Evolutionary conservation across 1,140 invertebrate species (phyloP), one percentile per base, ranked within the genome.

Genomic region (Drosophila aff.): DNA sequence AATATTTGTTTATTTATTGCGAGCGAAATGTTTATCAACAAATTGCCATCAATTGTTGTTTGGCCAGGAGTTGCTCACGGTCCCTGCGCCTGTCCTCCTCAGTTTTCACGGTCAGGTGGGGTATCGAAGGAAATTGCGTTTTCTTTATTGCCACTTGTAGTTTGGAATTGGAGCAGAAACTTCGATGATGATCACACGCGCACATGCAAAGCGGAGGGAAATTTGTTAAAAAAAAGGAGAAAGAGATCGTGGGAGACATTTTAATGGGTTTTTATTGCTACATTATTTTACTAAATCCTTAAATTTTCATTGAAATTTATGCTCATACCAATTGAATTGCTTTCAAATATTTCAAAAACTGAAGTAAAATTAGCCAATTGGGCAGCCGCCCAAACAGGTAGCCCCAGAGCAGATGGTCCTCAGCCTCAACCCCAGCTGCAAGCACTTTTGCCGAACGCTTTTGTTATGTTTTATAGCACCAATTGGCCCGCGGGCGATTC

Each of bases 11-110:
- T 90, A 92, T 92, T 92, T 92, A 92, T 92, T 92, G 84, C 90
- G 81, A 92, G 79, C 91, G 82, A 87, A 92, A 92, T 87, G 85
- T 90, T 92, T 92, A 92, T 92, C 90, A 92, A 92, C 90, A 92
- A 92, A 87, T 92, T 92, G 90, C 90, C 85, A 92, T 92, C 90
- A 89, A 81, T 89, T 89, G 84, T 80, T 86, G 69, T 79, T 86
- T 73, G 66, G 68, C 67, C 67, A 43, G 66, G 43, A 73, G 66
- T 52, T 50, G 68, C 33, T 47, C 18, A 26, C 1, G 18, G 18
- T 40, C 41, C 31, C 40, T 13, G 26, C 21, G 21, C 16, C 46
- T 47, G 46, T 58, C 40, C 41, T 40, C 26, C 21, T 7, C 21
- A 26, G 3, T 55, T 16, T 50, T 60, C 40, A 36, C 4, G 43